Evolutionary conservation across 23 tunicate species (phyloP).

Genomic region (Halocynthia aurantium): DNA sequence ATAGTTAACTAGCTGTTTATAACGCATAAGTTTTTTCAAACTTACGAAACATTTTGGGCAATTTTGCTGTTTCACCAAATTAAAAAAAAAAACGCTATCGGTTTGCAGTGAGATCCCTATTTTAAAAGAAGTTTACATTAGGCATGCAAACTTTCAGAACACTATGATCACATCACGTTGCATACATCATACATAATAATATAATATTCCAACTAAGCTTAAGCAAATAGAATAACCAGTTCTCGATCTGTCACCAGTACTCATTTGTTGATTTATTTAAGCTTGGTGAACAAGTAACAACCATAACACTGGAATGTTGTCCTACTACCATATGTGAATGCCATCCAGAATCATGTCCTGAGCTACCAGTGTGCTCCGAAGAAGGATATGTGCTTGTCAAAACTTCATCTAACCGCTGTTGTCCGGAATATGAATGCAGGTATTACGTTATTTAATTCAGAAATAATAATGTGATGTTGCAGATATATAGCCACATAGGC

Average conservation of each 20-base stretch:
- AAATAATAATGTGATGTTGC: too few relatives aligned
- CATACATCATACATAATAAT: too few relatives aligned
- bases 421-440: constrained; percentile 89
- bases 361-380: constrained; percentile 45
- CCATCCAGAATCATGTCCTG: constrained; percentile 61
- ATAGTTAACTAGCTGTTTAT: background rate
- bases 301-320: constrained; percentile 62
- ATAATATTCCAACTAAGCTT: background rate
- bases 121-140: too few relatives aligned
- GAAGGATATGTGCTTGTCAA: constrained; percentile 52
- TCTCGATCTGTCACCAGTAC: background rate
- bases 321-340: constrained; percentile 71
- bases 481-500: too few relatives aligned
- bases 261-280: constrained; percentile 10
- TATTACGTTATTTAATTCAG: background rate
- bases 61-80: too few relatives aligned
- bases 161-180: too few relatives aligned
- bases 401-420: constrained; percentile 53
- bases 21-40: background rate
- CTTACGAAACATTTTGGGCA: too few relatives aligned
- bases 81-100: too few relatives aligned
- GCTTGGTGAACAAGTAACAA: constrained; percentile 59
- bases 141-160: too few relatives aligned
- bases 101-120: too few relatives aligned
- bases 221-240: background rate